phyloP scores from a whole-genome alignment of 2,113 vertebrate genomes.

The Macquaria ambigua region DNA sequence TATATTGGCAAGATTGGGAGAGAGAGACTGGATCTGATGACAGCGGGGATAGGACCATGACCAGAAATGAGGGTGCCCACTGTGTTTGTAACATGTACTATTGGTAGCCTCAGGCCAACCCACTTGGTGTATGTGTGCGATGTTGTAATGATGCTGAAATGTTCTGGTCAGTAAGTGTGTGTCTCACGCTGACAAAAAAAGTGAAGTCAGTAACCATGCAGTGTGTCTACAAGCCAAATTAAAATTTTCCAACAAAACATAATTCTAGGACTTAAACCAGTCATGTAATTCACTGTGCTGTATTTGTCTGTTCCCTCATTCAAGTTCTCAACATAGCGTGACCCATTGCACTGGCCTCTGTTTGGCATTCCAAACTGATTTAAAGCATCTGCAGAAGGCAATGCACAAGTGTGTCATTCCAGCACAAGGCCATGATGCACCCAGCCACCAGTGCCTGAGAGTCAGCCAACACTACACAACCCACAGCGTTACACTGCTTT shows the following conservation, averaged over 20 bases:
- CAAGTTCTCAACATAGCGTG: slow-evolving; percentile 3
- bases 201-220: not conserved
- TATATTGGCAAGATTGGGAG: not conserved
- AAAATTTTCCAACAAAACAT: not conserved
- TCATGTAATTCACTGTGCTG: not conserved
- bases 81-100: not conserved
- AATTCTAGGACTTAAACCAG: not conserved
- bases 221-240: not conserved
- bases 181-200: slow-evolving; percentile 19
- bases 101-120: not conserved
- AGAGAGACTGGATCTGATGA: not conserved
- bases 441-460: slow-evolving; percentile 45
- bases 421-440: slow-evolving; percentile 33
- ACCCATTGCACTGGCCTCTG: slow-evolving; percentile 36
- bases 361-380: slow-evolving; percentile 61
- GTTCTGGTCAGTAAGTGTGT: not conserved
- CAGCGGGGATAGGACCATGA: not conserved
- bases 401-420: slow-evolving; percentile 55
- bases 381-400: slow-evolving; percentile 61
- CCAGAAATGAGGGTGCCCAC: not conserved
- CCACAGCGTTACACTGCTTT: slow-evolving; percentile 44
- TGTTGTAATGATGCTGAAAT: slow-evolving; percentile 7
- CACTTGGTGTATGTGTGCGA: not conserved
- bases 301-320: slow-evolving; percentile 27
- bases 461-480: slow-evolving; percentile 42